Evolutionary conservation across 2,113 vertebrate species (phyloP), one percentile per base, ranked within the genome.

Genomic region (Microcebus tavaratra): DNA sequence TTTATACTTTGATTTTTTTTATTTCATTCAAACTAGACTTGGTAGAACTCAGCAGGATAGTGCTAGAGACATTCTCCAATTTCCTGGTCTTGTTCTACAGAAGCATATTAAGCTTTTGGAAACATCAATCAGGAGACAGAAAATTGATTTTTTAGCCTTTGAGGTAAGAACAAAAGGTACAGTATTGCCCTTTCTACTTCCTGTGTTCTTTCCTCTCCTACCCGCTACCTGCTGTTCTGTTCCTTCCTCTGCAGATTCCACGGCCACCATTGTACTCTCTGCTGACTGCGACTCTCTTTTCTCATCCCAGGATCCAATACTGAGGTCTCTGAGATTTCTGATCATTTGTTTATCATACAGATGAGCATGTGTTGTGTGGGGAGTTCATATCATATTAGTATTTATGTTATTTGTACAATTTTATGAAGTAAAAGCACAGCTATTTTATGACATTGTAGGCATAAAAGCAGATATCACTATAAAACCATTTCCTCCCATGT

Each of bases 1-100:
- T 59, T 81, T 90, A 36, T 10, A 55, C 87, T 96, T 97, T 92
- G 84, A 91, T 92, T 96, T 97, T 97, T 97, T 96, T 96, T 70
- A 88, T 95, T 90, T 95, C 70, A 93, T 96, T 96, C 96, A 94
- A 97, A 76, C 90, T 68, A 95, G 83, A 91, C 75, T 94, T 93
- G 83, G 76, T 75, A 29, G 65, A 91, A 93, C 79, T 94, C 96
- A 90, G 89, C 95, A 95, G 93, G 88, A 36, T 78, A 91, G 88
- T 91, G 27, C 86, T 83, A 27, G 39, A 36, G 86, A 94, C 91
- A 68, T 88, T 90, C 91, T 95, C 81, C 67, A 86, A 83, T 97
- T 94, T 89, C 79, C 80, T 72, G 17, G 80, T 78, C 50, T 83
- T 79, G 31, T 94, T 97, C 89, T 92, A 83, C 89, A 90, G 96